phyloP scores from a whole-genome alignment of 2,888 invertebrate species.

The Andrena hattorfiana region DNA sequence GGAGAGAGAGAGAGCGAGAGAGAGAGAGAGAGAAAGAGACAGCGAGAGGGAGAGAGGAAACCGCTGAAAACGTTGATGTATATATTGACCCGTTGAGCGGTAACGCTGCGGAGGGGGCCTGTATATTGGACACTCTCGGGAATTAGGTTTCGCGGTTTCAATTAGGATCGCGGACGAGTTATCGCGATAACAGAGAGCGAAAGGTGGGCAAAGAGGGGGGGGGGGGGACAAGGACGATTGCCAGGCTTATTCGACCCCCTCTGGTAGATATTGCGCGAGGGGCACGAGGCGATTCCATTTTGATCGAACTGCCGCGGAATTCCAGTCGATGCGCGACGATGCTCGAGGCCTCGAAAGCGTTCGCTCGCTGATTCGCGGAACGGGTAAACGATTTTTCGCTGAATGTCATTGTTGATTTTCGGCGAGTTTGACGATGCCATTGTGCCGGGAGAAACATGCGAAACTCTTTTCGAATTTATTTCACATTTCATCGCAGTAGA shows the following conservation, averaged over 20 bases:
- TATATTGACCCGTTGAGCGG: constrained; percentile 52
- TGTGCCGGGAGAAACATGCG: no score
- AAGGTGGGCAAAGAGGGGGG: constrained; percentile 17
- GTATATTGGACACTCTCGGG: constrained; percentile 75
- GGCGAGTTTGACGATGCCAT: background rate
- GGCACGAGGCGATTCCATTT: constrained; percentile 58
- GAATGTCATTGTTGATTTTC: background rate
- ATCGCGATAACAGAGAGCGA: constrained; percentile 70
- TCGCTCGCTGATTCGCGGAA: background rate
- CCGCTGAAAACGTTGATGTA: constrained; percentile 58
- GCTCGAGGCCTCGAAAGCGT: background rate
- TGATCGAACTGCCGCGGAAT: constrained; percentile 42
- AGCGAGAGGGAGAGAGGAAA: constrained; percentile 5
- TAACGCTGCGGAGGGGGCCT: constrained; percentile 50
- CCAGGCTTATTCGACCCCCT: constrained; percentile 30
- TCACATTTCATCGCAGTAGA: no score
- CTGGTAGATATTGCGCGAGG: constrained; percentile 50
- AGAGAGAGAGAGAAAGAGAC: constrained; percentile 12
- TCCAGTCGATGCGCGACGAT: constrained; percentile 16
- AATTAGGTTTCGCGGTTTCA: constrained; percentile 80
- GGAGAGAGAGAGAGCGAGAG: constrained; percentile 19
- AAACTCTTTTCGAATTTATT: no score
- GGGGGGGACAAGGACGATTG: constrained; percentile 31
- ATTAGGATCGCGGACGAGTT: constrained; percentile 79
- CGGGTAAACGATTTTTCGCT: background rate